Evolutionary conservation across 1,140 invertebrate species (phyloP), one percentile per base, ranked within the genome.

Genomic region (Calephelis nemesis): DNA sequence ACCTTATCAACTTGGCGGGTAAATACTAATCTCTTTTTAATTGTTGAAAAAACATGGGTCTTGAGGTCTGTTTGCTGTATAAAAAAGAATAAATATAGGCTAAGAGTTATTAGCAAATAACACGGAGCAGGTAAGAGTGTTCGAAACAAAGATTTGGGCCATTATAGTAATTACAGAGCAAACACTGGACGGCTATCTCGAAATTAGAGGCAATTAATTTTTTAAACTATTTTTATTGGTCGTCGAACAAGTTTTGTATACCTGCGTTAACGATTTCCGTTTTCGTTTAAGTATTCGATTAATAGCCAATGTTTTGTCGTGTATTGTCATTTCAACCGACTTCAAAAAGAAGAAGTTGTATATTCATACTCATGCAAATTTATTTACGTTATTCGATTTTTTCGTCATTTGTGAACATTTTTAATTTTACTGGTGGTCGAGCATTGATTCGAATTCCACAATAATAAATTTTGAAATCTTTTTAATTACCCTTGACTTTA

Each of bases 91-190:
- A 78, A 76, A 77, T 76, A 68, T 76, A 68, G 74, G 74, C 75
- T 76, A 73, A 30, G 65, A 78, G 79, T 85, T 79, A 89, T 87
- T 89, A 85, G 81, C 83, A 79, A 85, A 86, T 84, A 75, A 72
- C 74, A 49, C 12, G 15, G 52, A 78, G 60, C 83, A 86, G 84
- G 83, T 83, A 87, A 79, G 82, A 73, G 72, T 81, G 85, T 86
- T 83, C 78, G 75, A 83, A 75, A 82, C 72, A 72, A 70, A 77
- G 68, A 88, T 88, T 85, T 82, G 77, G 74, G 69, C 80, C 77
- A 90, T 90, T 88, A 85, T 81, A 67, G 82, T 90, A 90, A 90
- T 90, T 88, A 90, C 82, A 85, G 82, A 83, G 83, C 67, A 83
- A 87, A 84, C 81, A 86, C 69, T 79, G 68, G 68, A 67, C 81